A percentile compares a stretch with the other conserved stretches of the same genome.
Evolutionary conservation across 2,888 invertebrate species (phyloP).

Genomic region (Cheilosia impressa): DNA sequence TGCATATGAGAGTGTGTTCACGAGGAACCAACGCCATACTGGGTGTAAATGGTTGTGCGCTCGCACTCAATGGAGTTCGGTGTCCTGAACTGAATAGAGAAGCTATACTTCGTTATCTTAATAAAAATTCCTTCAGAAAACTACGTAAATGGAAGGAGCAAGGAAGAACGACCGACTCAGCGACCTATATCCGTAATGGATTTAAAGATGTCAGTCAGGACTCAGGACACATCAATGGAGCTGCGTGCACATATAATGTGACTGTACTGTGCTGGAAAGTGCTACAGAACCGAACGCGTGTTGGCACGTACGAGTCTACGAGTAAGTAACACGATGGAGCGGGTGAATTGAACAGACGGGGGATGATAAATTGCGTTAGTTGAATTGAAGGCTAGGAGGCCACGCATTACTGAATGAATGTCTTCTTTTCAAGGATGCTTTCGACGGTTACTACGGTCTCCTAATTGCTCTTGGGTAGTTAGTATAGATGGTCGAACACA

Average conservation of each 20-base stretch:
- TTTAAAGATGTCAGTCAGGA: constrained; percentile 37
- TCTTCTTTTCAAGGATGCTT: not conserved
- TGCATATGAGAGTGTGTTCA: not conserved
- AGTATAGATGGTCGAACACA: too few relatives aligned
- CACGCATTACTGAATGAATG: constrained; percentile 22
- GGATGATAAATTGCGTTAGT: constrained; percentile 40
- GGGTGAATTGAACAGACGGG: constrained; percentile 32
- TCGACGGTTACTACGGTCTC: too few relatives aligned
- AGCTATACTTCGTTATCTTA: constrained; percentile 47
- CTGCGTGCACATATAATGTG: constrained; percentile 19
- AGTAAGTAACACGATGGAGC: not conserved
- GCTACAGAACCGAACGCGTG: not conserved
- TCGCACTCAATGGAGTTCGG: constrained; percentile 35
- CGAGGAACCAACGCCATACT: constrained; percentile 6
- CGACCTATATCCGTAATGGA: constrained; percentile 41
- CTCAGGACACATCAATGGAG: constrained; percentile 12
- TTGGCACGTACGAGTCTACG: not conserved
- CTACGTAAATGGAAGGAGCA: constrained; percentile 17
- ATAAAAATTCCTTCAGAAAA: constrained; percentile 46
- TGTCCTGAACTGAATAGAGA: constrained; percentile 40
- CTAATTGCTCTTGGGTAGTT: too few relatives aligned
- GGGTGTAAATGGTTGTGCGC: not conserved
- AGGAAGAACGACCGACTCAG: constrained; percentile 10
- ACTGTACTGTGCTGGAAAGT: not conserved
- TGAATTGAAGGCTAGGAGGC: not conserved